phyloP scores from a whole-genome alignment of 2,113 vertebrate genomes.

The Silurus glanis region DNA sequence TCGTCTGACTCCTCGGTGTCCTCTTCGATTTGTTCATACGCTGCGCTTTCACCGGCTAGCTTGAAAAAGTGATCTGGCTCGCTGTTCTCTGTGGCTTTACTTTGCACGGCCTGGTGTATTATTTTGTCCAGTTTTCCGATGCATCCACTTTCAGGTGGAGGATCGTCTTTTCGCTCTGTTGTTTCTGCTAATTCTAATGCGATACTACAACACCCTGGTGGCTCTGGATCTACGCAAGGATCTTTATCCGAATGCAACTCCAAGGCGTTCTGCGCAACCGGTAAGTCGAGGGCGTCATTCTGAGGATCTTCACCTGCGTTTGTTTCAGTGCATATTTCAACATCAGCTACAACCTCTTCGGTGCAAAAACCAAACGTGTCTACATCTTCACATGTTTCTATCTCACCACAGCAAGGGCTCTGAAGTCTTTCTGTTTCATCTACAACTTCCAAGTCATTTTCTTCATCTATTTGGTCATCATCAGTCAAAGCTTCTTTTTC shows the following conservation, averaged over 20 bases:
- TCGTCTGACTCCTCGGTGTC: slow-evolving; percentile 65
- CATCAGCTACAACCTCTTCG: slow-evolving; percentile 56
- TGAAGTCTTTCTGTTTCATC: slow-evolving; percentile 21
- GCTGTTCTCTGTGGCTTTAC: slow-evolving; percentile 13
- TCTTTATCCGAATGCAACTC: slow-evolving; percentile 24
- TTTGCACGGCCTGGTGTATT: slow-evolving; percentile 41
- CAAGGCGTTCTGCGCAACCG: neutral
- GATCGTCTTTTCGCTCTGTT: neutral
- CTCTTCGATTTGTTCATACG: slow-evolving; percentile 52
- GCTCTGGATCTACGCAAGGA: neutral
- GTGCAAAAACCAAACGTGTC: slow-evolving; percentile 24
- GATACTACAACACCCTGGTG: neutral
- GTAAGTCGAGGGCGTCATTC: neutral
- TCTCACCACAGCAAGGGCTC: slow-evolving; percentile 35
- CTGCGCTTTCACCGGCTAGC: slow-evolving; percentile 16
- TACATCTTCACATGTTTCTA: slow-evolving; percentile 46
- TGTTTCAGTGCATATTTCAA: slow-evolving; percentile 58
- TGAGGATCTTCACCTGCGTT: slow-evolving; percentile 48
- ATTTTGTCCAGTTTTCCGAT: slow-evolving; percentile 20
- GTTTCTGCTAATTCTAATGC: neutral
- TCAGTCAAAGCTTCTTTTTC: neutral
- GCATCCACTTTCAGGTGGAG: neutral
- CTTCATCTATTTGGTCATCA: neutral
- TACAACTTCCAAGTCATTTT: neutral
- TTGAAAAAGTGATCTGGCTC: slow-evolving; percentile 22